phyloP scores from a whole-genome alignment of 2,797 vertebrate species.

The Hafferia zeledoni region DNA sequence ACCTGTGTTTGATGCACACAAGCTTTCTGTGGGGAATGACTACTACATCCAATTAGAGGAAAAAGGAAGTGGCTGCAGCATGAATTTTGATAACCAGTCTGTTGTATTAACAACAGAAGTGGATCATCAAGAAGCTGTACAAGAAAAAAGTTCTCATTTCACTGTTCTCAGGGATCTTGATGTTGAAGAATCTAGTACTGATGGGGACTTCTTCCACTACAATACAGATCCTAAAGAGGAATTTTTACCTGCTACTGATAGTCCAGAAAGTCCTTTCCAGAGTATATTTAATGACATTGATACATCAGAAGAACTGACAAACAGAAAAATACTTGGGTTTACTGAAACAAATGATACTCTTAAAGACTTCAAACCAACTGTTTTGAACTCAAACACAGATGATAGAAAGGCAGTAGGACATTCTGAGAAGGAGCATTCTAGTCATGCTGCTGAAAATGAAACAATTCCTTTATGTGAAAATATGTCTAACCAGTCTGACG shows the following conservation, averaged over 20 bases:
- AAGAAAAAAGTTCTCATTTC: constrained; percentile 72
- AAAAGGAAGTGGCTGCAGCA: constrained; percentile 81
- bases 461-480: constrained; percentile 58
- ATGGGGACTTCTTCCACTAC: constrained; percentile 87
- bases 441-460: constrained; percentile 76
- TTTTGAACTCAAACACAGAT: constrained; percentile 30
- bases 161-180: constrained; percentile 84
- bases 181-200: constrained; percentile 88
- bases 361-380: constrained; percentile 55
- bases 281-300: constrained; percentile 84
- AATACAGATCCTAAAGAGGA: constrained; percentile 88
- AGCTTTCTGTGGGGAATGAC: constrained; percentile 88
- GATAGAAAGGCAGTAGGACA: neutral
- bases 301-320: constrained; percentile 77
- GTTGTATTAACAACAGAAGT: constrained; percentile 72
- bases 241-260: constrained; percentile 74
- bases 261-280: constrained; percentile 88
- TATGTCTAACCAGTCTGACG: constrained; percentile 60
- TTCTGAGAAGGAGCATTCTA: constrained; percentile 51
- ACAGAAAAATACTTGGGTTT: constrained; percentile 80
- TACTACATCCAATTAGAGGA: constrained; percentile 96
- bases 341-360: constrained; percentile 80
- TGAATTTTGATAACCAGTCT: constrained; percentile 76
- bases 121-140: constrained; percentile 64
- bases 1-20: constrained; percentile 93